phyloP scores from a whole-genome alignment of 2,113 vertebrate species.

The Castor canadensis region DNA sequence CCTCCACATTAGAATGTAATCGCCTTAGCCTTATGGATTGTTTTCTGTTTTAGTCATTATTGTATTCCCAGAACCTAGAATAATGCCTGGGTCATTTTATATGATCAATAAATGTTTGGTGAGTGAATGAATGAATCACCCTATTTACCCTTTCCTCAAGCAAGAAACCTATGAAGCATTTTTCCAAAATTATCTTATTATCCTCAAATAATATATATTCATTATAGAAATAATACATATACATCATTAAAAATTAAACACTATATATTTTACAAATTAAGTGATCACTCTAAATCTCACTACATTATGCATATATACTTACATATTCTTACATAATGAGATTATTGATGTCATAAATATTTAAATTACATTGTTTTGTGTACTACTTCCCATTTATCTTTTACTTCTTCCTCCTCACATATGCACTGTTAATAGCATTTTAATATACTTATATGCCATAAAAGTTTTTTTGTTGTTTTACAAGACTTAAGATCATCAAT shows the following conservation, averaged over 20 bases:
- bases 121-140: slow-evolving; percentile 33
- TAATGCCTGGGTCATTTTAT: slow-evolving; percentile 17
- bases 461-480: neutral
- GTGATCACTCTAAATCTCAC: slow-evolving; percentile 13
- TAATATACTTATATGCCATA: slow-evolving; percentile 11
- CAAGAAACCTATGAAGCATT: slow-evolving; percentile 21
- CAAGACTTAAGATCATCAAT: neutral
- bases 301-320: neutral
- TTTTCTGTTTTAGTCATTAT: slow-evolving; percentile 37
- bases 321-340: neutral
- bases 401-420: neutral
- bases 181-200: slow-evolving; percentile 13
- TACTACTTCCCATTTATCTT: slow-evolving; percentile 10
- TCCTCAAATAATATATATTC: slow-evolving; percentile 9
- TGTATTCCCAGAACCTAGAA: neutral
- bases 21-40: neutral
- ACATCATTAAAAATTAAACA: slow-evolving; percentile 20
- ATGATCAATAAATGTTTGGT: slow-evolving; percentile 37
- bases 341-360: neutral
- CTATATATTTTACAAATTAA: slow-evolving; percentile 42
- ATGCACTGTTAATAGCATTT: slow-evolving; percentile 35
- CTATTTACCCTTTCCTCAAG: slow-evolving; percentile 1
- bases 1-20: neutral
- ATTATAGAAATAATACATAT: slow-evolving; percentile 11
- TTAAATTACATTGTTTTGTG: slow-evolving; percentile 28